phyloP scores from a whole-genome alignment of 1,140 invertebrate species.

The Aphelenchoides avenae region DNA sequence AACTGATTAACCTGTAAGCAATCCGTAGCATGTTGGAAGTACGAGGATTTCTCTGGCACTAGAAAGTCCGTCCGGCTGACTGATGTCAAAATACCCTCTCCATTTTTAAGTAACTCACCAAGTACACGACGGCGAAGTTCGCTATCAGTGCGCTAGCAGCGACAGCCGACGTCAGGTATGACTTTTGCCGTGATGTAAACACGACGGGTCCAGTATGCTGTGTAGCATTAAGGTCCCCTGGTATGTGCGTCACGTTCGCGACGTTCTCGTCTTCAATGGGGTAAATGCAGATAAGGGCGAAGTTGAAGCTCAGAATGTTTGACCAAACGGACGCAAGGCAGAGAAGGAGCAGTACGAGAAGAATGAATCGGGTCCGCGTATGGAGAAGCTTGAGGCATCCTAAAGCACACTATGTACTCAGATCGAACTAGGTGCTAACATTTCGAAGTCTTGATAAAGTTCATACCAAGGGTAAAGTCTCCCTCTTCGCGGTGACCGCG shows the following conservation, averaged over 20 bases:
- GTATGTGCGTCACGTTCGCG: no score
- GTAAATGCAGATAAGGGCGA: conserved; percentile 44
- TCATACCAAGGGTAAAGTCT: neutral
- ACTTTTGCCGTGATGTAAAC: conserved; percentile 25
- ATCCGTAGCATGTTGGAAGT: no score
- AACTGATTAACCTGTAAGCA: conserved; percentile 46
- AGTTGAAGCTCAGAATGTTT: conserved; percentile 47
- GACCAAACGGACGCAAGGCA: conserved; percentile 44
- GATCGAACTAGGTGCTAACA: no score
- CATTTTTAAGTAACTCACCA: conserved; percentile 26
- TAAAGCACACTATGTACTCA: conserved; percentile 10
- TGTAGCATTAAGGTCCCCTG: no score
- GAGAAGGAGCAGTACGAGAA: conserved; percentile 35
- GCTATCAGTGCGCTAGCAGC: conserved; percentile 38
- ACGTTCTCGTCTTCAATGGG: conserved; percentile 8
- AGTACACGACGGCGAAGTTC: conserved; percentile 42
- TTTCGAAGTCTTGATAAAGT: neutral
- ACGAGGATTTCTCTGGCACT: no score
- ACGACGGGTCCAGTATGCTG: no score
- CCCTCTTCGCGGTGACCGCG: no score
- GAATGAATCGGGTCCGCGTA: conserved; percentile 40
- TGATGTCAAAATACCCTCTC: neutral
- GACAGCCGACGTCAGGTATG: conserved; percentile 42
- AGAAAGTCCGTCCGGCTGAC: no score
- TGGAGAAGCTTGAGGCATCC: conserved; percentile 37